A percentile compares a stretch with the other conserved stretches of the same genome.
These are phyloP conservation scores for Camelus bactrianus DNA, from an alignment of 2,113 vertebrate genomes.

Conservation along the genomic window DNA sequence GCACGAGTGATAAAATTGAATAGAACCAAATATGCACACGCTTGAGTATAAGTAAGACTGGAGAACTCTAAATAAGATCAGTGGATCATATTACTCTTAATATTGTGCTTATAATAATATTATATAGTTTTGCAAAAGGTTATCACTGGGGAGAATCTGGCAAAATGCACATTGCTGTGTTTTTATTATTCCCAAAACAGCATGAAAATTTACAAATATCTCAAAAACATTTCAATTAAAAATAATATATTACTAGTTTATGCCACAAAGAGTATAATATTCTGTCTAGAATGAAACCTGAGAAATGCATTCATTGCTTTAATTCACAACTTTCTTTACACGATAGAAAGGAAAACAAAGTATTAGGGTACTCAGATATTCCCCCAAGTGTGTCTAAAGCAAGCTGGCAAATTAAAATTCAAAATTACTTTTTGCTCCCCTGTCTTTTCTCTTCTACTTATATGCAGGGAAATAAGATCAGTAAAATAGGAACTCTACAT, in stretches of 20 bases:
- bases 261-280: not conserved
- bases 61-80: not conserved
- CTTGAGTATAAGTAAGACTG: not conserved
- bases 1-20: not conserved
- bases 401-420: not conserved
- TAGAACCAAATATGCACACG: not conserved
- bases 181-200: not conserved
- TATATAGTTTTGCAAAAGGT: not conserved
- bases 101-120: not conserved
- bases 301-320: not conserved
- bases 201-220: not conserved
- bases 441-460: not conserved
- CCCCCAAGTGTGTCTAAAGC: not conserved
- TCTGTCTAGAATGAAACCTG: not conserved
- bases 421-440: not conserved
- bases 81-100: not conserved
- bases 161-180: not conserved
- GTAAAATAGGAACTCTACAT: not conserved
- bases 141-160: not conserved
- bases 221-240: slow-evolving; percentile 40
- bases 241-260: not conserved
- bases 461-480: not conserved
- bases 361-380: not conserved
- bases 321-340: slow-evolving; percentile 18
- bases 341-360: slow-evolving; percentile 9